phyloP scores from a whole-genome alignment of 2,797 vertebrate genomes.

The Discoglossus pictus region DNA sequence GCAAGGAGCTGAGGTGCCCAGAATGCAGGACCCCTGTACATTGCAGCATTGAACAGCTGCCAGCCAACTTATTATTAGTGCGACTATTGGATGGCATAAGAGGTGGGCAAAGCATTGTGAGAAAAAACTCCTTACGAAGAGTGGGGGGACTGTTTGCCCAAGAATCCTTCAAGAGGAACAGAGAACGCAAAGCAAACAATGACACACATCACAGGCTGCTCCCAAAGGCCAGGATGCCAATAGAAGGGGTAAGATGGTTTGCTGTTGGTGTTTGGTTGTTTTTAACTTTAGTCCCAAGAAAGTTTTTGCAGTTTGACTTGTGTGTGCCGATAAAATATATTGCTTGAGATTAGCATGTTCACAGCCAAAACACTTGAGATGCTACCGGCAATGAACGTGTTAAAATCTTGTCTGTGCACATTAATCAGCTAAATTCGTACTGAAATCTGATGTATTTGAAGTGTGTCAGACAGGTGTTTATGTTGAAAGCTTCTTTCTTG shows the following conservation, averaged over 20 bases:
- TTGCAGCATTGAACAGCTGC: conserved; percentile 83
- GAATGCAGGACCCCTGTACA: conserved; percentile 79
- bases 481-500: too few species aligned
- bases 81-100: conserved; percentile 80
- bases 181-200: conserved; percentile 65
- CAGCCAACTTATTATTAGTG: conserved; percentile 81
- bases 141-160: conserved; percentile 63
- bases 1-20: conserved; percentile 81
- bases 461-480: neutral
- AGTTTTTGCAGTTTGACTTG: too few species aligned
- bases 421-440: too few species aligned
- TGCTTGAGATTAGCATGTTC: too few species aligned
- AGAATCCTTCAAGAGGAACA: conserved; percentile 61
- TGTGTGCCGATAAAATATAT: too few species aligned
- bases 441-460: neutral
- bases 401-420: too few species aligned
- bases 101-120: conserved; percentile 54
- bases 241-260: conserved; percentile 78
- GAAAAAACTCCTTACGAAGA: conserved; percentile 64
- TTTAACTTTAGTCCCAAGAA: too few species aligned
- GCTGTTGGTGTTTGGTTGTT: conserved; percentile 13
- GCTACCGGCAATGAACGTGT: too few species aligned
- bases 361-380: too few species aligned
- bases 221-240: conserved; percentile 64
- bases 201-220: conserved; percentile 66